Base-by-base conservation (phyloP, 1,140 invertebrate genomes). In the Neodiprion virginianus region DNA sequence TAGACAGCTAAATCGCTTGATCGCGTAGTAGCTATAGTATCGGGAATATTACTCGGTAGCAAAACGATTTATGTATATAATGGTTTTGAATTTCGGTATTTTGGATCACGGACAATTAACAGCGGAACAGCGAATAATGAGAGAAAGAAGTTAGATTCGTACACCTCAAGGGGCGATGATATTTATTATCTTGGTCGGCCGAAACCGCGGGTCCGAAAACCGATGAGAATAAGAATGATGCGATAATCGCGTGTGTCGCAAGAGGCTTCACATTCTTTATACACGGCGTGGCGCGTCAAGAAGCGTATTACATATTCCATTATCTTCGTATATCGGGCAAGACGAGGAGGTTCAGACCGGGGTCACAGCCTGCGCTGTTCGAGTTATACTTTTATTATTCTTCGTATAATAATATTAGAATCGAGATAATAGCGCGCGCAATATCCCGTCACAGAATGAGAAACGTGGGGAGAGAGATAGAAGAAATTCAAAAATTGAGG, bases 331-430 rank as follows among this genome's bases (percentile, higher is more conserved):
- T 61, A 61, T 61, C 53, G 53, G 53, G 53, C 53, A 61, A 61
- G 11, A 17, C 53, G 53, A 40, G 28, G 28, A 61, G 53, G 53
- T 61, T 61, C 5, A 61, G 53, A 12, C 53, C 53, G 53, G 53
- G 53, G 53, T 61, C 53, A 61, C 11, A 61, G 53, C 53, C 53
- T 61, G 53, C 28, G 28, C 53, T 11, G 53, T 61, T 61, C 11
- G 53, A 12, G 11, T 61, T 40, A 40, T 8, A 61, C 5, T 61
- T 61, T 61, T 61, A 61, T 61, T 61, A 61, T 61, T 61, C 53
- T 61, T 61, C 53, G n/a, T 61, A 61, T 61, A 61, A 61, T 61
- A 61, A 61, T 61, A 61, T 61, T 61, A 61, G 53, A 61, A 61
- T 61, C 53, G 53, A 61, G 53, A 61, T 61, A 61, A 14, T 14